Evolutionary conservation across 2,797 vertebrate genomes (phyloP), one percentile per base, ranked within the genome.

Genomic region (Tokudaia tokunoshimensis): DNA sequence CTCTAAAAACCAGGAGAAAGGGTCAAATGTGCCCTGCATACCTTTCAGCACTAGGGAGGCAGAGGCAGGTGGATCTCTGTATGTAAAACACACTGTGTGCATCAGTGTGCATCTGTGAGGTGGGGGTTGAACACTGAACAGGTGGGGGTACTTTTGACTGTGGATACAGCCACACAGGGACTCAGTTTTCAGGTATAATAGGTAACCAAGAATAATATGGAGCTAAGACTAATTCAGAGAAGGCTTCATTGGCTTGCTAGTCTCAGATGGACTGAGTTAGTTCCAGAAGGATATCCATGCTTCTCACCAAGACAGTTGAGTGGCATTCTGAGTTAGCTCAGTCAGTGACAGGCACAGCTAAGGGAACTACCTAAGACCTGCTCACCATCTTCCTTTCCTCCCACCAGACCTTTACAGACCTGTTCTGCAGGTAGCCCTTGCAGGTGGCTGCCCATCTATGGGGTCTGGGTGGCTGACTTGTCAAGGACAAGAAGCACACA

Each of bases 351-450:
- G 15, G 17, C 74, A 31, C 3, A 78, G 74, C 2, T 22, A 29
- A 37, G 47, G 34, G 22, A 17, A 17, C 26, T 74, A 72, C 19
- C 8, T 74, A 85, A 7, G 22, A 63, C 5, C 83, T 34, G 55
- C 52, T 29, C 13, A 34, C 2, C 17, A 24, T 5, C 19, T 91
- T 19, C 11, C 3, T 37, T 57, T 89, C 6, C 22, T 92, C 55
- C 20, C 34, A 65, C 31, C 89, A 99, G 98, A 99, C 98, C 24
- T 99, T 41, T 96, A 99, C 97, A 0, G 98, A 98, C 81, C 98
- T 99, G 93, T 99, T 99, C 98, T 99, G 98, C 2, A 96, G 98
- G 95, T 29, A 99, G 98, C 98, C 98, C 98, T 0, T 99, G 98
- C 97, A 98, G 97, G 95, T 98, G 98, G 98, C 98, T 99, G 92